Evolutionary conservation across 2,797 vertebrate genomes (phyloP).

Genomic region (Phalanger gymnotis): DNA sequence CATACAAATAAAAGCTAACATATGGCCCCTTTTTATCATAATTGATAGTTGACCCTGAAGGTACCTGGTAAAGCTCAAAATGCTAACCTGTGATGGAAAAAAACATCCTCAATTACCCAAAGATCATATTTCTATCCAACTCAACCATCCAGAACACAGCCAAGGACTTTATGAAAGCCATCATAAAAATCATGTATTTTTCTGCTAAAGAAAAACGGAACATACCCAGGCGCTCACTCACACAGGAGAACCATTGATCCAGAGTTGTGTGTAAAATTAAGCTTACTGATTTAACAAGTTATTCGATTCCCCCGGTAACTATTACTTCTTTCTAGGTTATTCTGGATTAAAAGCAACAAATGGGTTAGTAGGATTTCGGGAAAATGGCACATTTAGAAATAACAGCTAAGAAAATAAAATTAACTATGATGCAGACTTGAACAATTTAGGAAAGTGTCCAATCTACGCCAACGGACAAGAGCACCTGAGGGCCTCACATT

Average conservation of each 20-base stretch:
- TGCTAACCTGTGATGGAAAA: neutral
- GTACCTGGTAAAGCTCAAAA: neutral
- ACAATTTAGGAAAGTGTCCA: neutral
- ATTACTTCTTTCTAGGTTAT: neutral
- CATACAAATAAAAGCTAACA: constrained; percentile 3
- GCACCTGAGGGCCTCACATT: neutral
- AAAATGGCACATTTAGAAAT: neutral
- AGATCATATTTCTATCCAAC: neutral
- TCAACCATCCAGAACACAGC: neutral
- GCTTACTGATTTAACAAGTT: neutral
- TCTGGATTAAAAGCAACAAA: neutral
- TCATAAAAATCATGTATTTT: constrained; percentile 2
- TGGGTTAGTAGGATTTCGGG: neutral
- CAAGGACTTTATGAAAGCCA: neutral
- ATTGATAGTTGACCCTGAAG: neutral
- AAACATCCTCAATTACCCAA: neutral
- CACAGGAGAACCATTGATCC: neutral
- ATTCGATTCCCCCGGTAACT: constrained; percentile 12
- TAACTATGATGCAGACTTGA: neutral
- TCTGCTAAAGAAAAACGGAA: neutral
- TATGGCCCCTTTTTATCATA: neutral
- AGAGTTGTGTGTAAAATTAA: constrained; percentile 26
- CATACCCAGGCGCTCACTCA: neutral
- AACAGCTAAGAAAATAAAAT: neutral
- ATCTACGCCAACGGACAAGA: neutral